Evolutionary conservation across 2,797 vertebrate species (phyloP), one percentile per base, ranked within the genome.

Genomic region (Microcaecilia unicolor): DNA sequence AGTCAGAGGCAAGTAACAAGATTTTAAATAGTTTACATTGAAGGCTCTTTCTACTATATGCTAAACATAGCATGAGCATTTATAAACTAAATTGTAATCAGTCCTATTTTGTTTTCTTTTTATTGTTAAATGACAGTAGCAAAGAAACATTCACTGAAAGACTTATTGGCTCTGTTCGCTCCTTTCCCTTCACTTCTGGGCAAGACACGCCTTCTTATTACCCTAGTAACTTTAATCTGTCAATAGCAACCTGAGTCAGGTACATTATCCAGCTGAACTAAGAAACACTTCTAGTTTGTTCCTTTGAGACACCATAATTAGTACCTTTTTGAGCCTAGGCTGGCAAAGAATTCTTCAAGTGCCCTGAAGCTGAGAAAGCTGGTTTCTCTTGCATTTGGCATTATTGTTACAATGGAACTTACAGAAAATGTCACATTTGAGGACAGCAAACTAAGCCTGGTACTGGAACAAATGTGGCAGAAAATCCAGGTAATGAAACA

Each of bases 171-270:
- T 34, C 23, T 34, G 28, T 40, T 27, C 6, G 49, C 24, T 15
- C 22, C 16, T 22, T 10, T n/a, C 28, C 25, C n/a, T 1, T 0
- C 25, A 10, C 28, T 31, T 59, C 41, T 48, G 32, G 13, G 23
- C 47, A 13, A 22, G 37, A 41, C 73, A 52, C 64, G 44, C 50
- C 69, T 60, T 40, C 20, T 51, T 58, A 63, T 80, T 61, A 64
- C 78, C 67, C 76, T 62, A 75, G 58, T 72, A 78, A 72, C 62
- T 70, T 38, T 52, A 46, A 39, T 40, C 47, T 27, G 59, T 74
- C 61, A 72, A 68, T 64, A 82, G 37, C 27, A 68, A 63, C 48
- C 46, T 37, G 28, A 39, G 34, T 3, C 27, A 23, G 18, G 17
- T 44, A 6, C 21, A 45, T 20, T 10, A 8, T 21, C 28, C 14